Percentiles rank a stretch among this genome's conserved stretches.
phyloP scores from a whole-genome alignment of 2,797 vertebrate genomes.

The Lepilemur ruficaudatus region DNA sequence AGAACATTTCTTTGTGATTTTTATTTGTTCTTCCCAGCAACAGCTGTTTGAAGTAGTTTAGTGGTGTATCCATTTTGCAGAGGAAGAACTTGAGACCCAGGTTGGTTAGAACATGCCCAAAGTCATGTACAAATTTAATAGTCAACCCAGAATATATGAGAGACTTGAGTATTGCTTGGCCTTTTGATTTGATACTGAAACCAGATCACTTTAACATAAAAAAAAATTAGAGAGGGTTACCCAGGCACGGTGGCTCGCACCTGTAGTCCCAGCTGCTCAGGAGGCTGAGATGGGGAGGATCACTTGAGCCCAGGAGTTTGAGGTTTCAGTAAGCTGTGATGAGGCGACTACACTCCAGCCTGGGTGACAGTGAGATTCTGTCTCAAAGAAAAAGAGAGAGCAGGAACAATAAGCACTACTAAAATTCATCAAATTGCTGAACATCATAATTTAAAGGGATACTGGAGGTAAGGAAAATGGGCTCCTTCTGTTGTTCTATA shows the following conservation, averaged over 20 bases:
- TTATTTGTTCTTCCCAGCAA: conserved; percentile 4
- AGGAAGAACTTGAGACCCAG: neutral
- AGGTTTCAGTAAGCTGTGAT: neutral
- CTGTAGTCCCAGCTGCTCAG: neutral
- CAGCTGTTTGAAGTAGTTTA: conserved; percentile 17
- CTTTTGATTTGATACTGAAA: neutral
- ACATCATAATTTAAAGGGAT: neutral
- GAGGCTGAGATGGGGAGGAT: neutral
- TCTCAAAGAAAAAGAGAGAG: neutral
- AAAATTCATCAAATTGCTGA: neutral
- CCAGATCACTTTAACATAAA: neutral
- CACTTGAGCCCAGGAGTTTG: neutral
- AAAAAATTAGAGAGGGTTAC: neutral
- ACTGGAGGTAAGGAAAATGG: neutral
- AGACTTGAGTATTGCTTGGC: neutral
- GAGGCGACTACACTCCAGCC: neutral
- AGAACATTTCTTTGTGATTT: neutral
- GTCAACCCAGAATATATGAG: neutral
- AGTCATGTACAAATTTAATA: neutral
- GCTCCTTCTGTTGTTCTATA: neutral
- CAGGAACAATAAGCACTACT: neutral
- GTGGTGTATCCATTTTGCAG: neutral
- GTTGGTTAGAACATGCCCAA: neutral
- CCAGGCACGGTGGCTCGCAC: neutral
- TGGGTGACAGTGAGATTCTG: neutral